phyloP scores from a whole-genome alignment of 2,113 vertebrate species.

The Scophthalmus maximus region DNA sequence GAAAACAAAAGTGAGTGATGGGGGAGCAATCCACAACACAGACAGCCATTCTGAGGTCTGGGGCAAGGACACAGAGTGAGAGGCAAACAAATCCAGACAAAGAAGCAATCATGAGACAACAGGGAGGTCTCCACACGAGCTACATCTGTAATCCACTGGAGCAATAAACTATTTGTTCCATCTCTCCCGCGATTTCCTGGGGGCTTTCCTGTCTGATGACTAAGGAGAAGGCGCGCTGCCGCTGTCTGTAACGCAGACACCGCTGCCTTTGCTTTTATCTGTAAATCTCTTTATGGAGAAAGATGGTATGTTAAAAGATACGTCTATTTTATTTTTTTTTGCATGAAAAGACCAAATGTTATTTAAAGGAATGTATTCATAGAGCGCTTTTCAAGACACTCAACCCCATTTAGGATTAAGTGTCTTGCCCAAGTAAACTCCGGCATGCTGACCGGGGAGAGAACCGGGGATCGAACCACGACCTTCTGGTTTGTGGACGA shows the following conservation, averaged over 20 bases:
- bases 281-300: constrained; percentile 9
- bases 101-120: constrained; percentile 41
- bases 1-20: constrained; percentile 3
- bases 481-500: too few species aligned
- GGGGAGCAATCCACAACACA: constrained; percentile 10
- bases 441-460: too few species aligned
- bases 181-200: constrained; percentile 35
- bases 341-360: background rate
- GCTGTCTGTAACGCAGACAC: constrained; percentile 25
- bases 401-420: too few species aligned
- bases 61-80: constrained; percentile 11
- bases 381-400: too few species aligned
- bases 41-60: constrained; percentile 11
- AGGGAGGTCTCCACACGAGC: constrained; percentile 21
- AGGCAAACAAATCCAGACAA: constrained; percentile 28
- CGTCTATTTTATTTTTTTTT: background rate
- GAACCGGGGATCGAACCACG: too few species aligned
- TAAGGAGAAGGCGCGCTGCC: constrained; percentile 27
- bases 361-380: background rate
- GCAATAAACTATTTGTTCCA: constrained; percentile 60
- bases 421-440: too few species aligned
- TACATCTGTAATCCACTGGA: constrained; percentile 37
- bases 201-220: constrained; percentile 54
- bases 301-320: background rate
- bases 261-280: constrained; percentile 30